Evolutionary conservation across 2,888 invertebrate genomes (phyloP), one percentile per base, ranked within the genome.

Genomic region (Conus canariensis): DNA sequence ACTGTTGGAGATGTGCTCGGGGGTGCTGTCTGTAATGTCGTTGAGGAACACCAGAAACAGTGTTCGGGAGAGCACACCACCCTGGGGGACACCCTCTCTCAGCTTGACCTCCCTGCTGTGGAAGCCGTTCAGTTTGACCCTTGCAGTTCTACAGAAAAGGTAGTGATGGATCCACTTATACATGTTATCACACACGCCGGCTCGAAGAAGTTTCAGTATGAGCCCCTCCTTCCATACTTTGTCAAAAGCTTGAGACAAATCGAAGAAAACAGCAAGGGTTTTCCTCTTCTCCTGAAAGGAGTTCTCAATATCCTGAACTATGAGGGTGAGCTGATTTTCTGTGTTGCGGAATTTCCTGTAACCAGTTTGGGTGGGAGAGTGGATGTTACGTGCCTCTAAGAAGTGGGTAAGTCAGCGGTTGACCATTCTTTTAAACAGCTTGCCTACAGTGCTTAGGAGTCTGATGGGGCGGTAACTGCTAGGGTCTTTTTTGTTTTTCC

Each of bases 171-270:
- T 6, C 82, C 82, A 82, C 82, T 14, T 59, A 59, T 86, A 59
- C 86, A 86, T 86, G 14, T 64, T 86, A 22, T n/a, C n/a, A 22
- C 59, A 6, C n/a, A 86, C 60, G n/a, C 64, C 60, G 7, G 59
- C 64, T 25, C 64, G 58, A 8, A 86, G 86, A 14, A 86, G 60
- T 64, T 86, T 86, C 86, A 86, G 86, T 12, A 86, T 59, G 60
- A 86, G 86, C 8, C 86, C 86, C 86, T 87, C 88, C 45, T 82
- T 90, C 91, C 90, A 92, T 9, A 91, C 90, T 86, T 92, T 90
- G 85, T 92, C 90, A 77, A 91, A 92, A 6, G 90, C 90, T 85
- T 64, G 90, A 80, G 90, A 58, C n/a, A 90, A 85, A 70, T 88
- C 89, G 22, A 88, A 87, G 83, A 89, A 91, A 8, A 85, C 87